Evolutionary conservation across 2,797 vertebrate genomes (phyloP).

Genomic region (Bovichtus variegatus): DNA sequence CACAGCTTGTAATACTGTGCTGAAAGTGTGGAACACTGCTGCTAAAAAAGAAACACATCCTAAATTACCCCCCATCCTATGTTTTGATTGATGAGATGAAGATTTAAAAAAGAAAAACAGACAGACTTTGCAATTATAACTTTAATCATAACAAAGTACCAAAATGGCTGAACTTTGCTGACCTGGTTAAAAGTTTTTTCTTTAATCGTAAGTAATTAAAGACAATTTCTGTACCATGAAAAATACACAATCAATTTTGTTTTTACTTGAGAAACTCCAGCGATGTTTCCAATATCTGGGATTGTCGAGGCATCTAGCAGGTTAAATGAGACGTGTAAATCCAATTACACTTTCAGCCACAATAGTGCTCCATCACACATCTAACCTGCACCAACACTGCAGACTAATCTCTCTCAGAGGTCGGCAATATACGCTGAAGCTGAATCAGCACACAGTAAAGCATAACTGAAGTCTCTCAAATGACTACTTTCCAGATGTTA

Average conservation of each 20-base stretch:
- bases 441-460: conserved; percentile 71
- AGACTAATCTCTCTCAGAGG: conserved; percentile 55
- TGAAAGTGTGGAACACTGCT: neutral
- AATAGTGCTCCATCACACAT: conserved; percentile 52
- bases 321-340: conserved; percentile 74
- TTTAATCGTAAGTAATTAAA: conserved; percentile 41
- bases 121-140: conserved; percentile 15
- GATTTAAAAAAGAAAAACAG: neutral
- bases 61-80: neutral
- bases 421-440: conserved; percentile 20
- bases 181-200: conserved; percentile 26
- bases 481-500: conserved; percentile 63
- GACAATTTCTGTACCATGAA: conserved; percentile 21
- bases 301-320: conserved; percentile 49
- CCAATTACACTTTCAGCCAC: conserved; percentile 61
- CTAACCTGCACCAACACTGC: conserved; percentile 53
- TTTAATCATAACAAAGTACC: conserved; percentile 44
- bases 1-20: conserved; percentile 13
- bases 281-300: conserved; percentile 46
- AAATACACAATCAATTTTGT: conserved; percentile 41
- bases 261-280: conserved; percentile 37
- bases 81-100: conserved; percentile 1
- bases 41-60: conserved; percentile 2
- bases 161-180: conserved; percentile 17
- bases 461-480: conserved; percentile 53